Percentiles rank a stretch among this genome's conserved stretches.
Evolutionary conservation across 2,888 invertebrate genomes (phyloP).

Genomic region (Ctenicera cuprea): DNA sequence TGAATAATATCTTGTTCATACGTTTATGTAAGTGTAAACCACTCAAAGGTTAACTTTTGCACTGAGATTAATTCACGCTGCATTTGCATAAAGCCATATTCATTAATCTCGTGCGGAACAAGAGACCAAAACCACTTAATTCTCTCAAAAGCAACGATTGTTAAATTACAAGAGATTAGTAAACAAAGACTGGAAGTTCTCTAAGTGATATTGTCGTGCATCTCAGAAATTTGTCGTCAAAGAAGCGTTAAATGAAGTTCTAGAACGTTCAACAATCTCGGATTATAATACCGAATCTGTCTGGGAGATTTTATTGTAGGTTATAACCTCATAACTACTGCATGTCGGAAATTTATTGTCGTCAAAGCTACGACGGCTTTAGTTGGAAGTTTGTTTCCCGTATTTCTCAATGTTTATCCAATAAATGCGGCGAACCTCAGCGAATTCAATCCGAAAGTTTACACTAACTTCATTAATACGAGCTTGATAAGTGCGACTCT

Average conservation of each 20-base stretch:
- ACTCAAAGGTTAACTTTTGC: conserved; percentile 3
- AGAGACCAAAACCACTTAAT: background rate
- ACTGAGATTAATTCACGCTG: conserved; percentile 6
- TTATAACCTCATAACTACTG: no score
- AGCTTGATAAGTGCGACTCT: conserved; percentile 8
- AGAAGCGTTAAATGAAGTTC: conserved; percentile 5
- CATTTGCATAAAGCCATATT: conserved; percentile 3
- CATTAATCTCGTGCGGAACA: conserved; percentile 8
- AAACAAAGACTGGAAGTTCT: conserved; percentile 9
- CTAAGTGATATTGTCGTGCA: conserved; percentile 11
- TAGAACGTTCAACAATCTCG: background rate
- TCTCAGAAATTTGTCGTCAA: conserved; percentile 8
- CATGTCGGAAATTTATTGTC: no score
- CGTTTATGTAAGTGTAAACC: no score
- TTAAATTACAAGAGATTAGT: conserved; percentile 18
- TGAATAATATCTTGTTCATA: no score
- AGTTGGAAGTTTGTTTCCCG: background rate
- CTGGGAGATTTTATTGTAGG: background rate
- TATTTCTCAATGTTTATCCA: background rate
- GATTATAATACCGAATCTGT: conserved; percentile 4
- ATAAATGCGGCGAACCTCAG: background rate
- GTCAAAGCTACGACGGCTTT: no score
- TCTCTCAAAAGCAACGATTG: conserved; percentile 3
- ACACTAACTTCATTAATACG: conserved; percentile 12
- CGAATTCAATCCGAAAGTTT: conserved; percentile 8